Conservation (phyloP, 2,113 vertebrate species). For the Onychostruthus taczanowskii region DNA sequence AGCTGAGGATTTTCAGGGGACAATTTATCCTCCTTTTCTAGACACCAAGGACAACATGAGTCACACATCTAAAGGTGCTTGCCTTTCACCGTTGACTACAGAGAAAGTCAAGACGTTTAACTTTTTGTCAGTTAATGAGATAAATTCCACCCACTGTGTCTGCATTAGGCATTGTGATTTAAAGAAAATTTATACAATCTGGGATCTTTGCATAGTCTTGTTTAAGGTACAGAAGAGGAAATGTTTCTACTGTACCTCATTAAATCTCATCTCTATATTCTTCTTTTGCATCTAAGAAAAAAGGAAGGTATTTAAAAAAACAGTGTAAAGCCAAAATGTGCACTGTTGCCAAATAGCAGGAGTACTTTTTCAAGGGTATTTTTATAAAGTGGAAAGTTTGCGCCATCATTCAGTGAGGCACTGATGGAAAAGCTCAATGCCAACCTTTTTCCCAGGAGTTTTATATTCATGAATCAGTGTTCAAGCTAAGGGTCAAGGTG, state of each 20-base stretch:
- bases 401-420: background rate
- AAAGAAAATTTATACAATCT: background rate
- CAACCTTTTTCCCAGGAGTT: background rate
- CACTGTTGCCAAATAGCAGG: background rate
- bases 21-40: background rate
- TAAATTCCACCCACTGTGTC: background rate
- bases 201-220: background rate
- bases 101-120: conserved; percentile 4
- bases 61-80: conserved; percentile 10
- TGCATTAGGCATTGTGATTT: background rate
- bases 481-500: background rate
- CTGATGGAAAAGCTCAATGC: background rate
- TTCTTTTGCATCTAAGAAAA: background rate
- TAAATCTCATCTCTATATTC: background rate
- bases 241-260: background rate
- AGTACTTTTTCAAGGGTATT: background rate
- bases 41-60: background rate
- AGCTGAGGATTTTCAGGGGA: background rate
- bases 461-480: background rate
- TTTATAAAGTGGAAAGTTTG: background rate
- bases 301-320: background rate
- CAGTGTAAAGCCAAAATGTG: background rate
- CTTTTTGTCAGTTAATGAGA: background rate
- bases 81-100: background rate
- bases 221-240: background rate